Conservation (phyloP, 2,797 vertebrate species). For the Microhierax caerulescens region DNA sequence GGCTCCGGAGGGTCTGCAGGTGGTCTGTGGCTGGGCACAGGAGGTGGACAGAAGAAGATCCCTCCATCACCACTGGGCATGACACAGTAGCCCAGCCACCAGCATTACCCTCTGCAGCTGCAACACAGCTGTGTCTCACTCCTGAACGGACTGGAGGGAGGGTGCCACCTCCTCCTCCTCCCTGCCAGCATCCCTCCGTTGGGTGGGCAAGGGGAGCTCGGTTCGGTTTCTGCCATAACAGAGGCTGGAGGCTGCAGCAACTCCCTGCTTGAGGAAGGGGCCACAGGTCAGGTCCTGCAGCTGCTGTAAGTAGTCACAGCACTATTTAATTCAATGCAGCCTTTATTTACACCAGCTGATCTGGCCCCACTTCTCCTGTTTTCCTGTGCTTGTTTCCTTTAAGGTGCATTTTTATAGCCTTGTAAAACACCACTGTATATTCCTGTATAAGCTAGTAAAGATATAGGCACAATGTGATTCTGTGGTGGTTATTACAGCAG, state of each 20-base stretch:
- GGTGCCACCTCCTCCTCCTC: not conserved
- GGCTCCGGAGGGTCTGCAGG: not conserved
- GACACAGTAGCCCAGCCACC: accelerated
- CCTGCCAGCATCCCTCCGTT: not conserved
- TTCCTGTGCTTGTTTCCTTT: constrained; percentile 47
- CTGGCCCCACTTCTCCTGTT: constrained; percentile 40
- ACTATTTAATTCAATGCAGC: constrained; percentile 48
- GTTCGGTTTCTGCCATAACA: not conserved
- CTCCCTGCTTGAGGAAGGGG: not conserved
- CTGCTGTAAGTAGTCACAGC: constrained; percentile 35
- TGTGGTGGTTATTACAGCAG: not conserved
- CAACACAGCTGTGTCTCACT: not conserved
- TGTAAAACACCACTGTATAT: constrained; percentile 58
- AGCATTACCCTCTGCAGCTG: not conserved
- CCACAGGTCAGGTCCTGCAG: constrained; percentile 24
- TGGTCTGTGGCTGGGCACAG: not conserved
- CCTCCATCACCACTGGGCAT: accelerated
- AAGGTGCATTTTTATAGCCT: constrained; percentile 55
- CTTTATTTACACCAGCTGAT: constrained; percentile 63
- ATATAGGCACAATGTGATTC: not conserved
- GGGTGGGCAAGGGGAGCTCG: not conserved
- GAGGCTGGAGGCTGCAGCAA: not conserved
- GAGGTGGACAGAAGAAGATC: not conserved
- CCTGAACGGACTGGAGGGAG: accelerated
- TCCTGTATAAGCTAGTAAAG: constrained; percentile 47